Base-by-base conservation (phyloP, 2,113 vertebrate species). In the Hipposideros armiger region DNA sequence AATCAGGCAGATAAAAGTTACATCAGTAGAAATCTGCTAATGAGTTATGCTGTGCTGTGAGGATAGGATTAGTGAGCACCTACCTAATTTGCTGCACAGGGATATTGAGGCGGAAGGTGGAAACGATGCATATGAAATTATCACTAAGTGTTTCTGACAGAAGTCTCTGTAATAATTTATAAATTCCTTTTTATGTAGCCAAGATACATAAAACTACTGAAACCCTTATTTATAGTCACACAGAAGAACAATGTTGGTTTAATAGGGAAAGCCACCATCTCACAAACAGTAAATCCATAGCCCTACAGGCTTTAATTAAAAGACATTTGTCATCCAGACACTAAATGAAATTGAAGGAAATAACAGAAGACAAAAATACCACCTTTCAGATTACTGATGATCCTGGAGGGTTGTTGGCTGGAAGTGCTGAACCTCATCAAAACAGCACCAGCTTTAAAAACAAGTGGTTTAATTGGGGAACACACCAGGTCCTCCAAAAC, bases 1-100 rank as follows among this genome's bases (percentile, higher is more conserved):
- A 95, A 97, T 94, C 32, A 30, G 69, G 91, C 84, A 97, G 74
- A 88, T 87, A 92, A 95, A 98, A 97, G 78, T 58, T 62, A 74
- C 80, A 91, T 91, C 58, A 85, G 96, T 45, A 96, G 83, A 28
- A 82, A 87, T 87, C n/a, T 97, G 52, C 81, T 96, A 91, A 97
- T 80, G 87, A 97, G 96, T 83, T 88, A 58, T 17, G 72, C 22
- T 78, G 66, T 22, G 28, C 73, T 73, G 40, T 6, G 36, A 89
- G 78, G 28, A 45, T 36, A 97, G 93, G 76, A 97, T 94, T 90
- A 54, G 5, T 20, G 28, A 81, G 66, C 40, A 58, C 52, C 52
- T 20, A 0, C 2, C 36, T 94, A 80, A 97, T 87, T 95, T 95
- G 96, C 70, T 36, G 16, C 56, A 87, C 30, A 86, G 77, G 42